Base-by-base conservation (phyloP, 2,113 vertebrate genomes). In the Chionodraco myersi region DNA sequence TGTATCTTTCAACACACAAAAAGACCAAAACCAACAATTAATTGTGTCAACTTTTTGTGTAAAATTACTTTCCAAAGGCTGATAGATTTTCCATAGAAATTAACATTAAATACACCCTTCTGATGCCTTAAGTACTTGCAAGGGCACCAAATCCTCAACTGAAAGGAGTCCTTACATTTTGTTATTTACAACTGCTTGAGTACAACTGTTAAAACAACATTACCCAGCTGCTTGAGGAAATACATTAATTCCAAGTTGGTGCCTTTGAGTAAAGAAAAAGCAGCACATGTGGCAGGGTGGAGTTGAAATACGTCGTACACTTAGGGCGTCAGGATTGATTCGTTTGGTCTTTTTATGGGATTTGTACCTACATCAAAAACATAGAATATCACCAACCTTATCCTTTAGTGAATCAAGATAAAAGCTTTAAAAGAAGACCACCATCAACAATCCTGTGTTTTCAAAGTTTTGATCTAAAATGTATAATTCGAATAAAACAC, bases 391-490 rank as follows among this genome's bases (percentile, higher is more conserved):
- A 44, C 44, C 15, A 54, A 14, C 30, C 10, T 60, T 23, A 14
- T 51, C 51, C 15, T 69, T 69, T 15, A 18, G 16, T 49, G 11
- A 30, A 21, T 52, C 36, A 26, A 75, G 45, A 58, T 62, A 63
- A 66, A 34, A 62, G 4, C n/a, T 57, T 48, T 18, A 49, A 67
- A 72, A 60, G 47, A 51, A 36, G 5, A 18, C 51, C 45, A 76
- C 58, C 60, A 71, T 45, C 70, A 47, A 51, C 26, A 45, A 18
- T 56, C 5, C 2, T 41, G 54, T 61, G 11, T 58, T 67, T 64
- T 52, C 5, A 69, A 73, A 34, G 7, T 21, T 77, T 75, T 70
- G 60, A 73, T 85, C 60, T 65, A 34, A 71, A 80, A 68, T 76
- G 36, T 59, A 49, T 13, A 13, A 34, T 62, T 47, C 15, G 16